phyloP scores from a whole-genome alignment of 2,888 invertebrate species.

The Spicauda simplicius region DNA sequence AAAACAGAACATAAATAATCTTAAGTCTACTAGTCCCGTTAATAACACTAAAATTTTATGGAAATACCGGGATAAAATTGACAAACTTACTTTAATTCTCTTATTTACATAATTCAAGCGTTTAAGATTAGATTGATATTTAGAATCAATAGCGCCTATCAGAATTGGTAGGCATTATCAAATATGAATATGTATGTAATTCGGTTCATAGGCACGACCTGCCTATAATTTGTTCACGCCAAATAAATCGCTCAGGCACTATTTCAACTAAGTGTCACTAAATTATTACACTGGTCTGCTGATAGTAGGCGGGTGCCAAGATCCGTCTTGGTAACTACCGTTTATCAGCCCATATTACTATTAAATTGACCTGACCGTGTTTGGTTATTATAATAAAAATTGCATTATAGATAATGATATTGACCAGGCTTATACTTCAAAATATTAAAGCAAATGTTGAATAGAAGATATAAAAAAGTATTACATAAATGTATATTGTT shows the following conservation, averaged over 20 bases:
- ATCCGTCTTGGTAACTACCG: slow-evolving; percentile 29
- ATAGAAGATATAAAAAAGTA: too few species aligned
- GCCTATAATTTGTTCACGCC: slow-evolving; percentile 53
- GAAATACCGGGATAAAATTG: slow-evolving; percentile 27
- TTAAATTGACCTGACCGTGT: too few species aligned
- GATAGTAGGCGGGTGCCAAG: slow-evolving; percentile 40
- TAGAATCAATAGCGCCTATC: slow-evolving; percentile 42
- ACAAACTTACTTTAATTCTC: slow-evolving; percentile 34
- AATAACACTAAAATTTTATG: slow-evolving; percentile 29
- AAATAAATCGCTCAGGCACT: slow-evolving; percentile 49
- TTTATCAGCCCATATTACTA: not conserved
- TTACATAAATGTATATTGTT: too few species aligned
- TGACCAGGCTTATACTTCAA: too few species aligned
- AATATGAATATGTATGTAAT: slow-evolving; percentile 36
- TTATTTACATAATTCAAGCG: slow-evolving; percentile 40
- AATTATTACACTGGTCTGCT: slow-evolving; percentile 37
- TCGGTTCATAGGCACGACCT: slow-evolving; percentile 40
- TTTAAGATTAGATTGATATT: slow-evolving; percentile 36
- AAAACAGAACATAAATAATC: too few species aligned
- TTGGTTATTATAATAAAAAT: too few species aligned
- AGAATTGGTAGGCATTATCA: slow-evolving; percentile 36
- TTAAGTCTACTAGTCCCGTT: not conserved
- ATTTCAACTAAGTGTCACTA: slow-evolving; percentile 37
- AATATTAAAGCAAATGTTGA: too few species aligned
- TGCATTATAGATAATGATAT: too few species aligned